Percentiles rank a stretch among this genome's conserved stretches.
Conservation (phyloP, 2,797 vertebrate species). For the Masticophis lateralis region DNA sequence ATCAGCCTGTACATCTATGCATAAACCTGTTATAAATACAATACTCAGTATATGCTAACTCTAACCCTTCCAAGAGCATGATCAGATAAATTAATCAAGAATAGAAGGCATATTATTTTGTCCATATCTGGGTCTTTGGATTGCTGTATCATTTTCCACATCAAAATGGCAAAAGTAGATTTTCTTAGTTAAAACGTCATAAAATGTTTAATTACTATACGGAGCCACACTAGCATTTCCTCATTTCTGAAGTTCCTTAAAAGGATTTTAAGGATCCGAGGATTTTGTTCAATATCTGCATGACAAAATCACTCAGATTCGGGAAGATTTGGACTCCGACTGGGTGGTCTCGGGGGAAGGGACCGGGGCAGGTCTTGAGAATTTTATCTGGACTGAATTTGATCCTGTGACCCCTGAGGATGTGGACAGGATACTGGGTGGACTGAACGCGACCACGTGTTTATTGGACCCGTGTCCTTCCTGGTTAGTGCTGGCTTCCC, state of each 20-base stretch:
- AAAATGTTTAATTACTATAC: background rate
- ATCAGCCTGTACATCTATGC: background rate
- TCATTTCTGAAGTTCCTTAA: background rate
- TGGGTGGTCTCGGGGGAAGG: no score
- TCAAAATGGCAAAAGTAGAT: background rate
- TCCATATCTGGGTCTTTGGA: background rate
- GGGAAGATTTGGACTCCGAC: no score
- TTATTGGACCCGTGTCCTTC: no score
- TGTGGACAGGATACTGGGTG: no score
- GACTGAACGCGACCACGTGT: no score
- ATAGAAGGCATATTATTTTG: background rate
- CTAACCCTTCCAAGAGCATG: background rate
- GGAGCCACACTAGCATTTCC: background rate
- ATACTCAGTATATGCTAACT: background rate
- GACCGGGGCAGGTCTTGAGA: no score
- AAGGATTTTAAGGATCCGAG: no score
- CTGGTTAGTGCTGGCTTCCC: no score
- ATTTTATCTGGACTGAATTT: no score
- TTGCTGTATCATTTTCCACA: background rate
- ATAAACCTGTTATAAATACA: background rate
- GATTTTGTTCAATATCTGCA: no score
- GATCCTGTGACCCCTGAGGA: no score
- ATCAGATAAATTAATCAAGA: background rate
- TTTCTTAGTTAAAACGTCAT: background rate
- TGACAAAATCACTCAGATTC: no score